Percentiles rank a stretch among this genome's conserved stretches.
These are phyloP conservation scores for Nymphalis urticae DNA, from an alignment of 2,888 invertebrate genomes.

Conservation along the genomic window DNA sequence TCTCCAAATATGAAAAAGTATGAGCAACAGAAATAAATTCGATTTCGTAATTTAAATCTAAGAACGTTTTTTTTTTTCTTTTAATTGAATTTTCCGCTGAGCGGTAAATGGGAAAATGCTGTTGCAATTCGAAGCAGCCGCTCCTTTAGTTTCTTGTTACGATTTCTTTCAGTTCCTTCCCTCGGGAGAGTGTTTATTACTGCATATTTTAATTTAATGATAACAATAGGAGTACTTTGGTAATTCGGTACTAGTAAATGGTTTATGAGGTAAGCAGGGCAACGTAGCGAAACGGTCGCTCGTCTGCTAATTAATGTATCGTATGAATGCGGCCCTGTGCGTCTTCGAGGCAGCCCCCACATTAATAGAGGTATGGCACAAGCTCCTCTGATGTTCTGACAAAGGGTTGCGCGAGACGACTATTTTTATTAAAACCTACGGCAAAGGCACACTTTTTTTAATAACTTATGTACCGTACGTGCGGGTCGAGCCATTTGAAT, in stretches of 20 bases:
- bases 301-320: slow-evolving; percentile 48
- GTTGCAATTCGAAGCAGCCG: slow-evolving; percentile 13
- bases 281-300: slow-evolving; percentile 2
- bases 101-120: slow-evolving; percentile 19
- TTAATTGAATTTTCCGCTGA: slow-evolving; percentile 28
- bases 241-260: slow-evolving; percentile 1
- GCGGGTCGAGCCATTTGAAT: slow-evolving; percentile 59
- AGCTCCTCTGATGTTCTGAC: slow-evolving; percentile 75
- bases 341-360: slow-evolving; percentile 71
- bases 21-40: slow-evolving; percentile 38
- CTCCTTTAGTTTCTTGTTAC: slow-evolving; percentile 14
- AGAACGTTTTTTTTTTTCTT: slow-evolving; percentile 27
- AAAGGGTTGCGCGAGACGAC: slow-evolving; percentile 77
- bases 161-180: slow-evolving; percentile 8
- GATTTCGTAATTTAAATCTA: slow-evolving; percentile 35
- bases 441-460: slow-evolving; percentile 79
- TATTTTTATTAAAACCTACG: slow-evolving; percentile 81
- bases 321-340: slow-evolving; percentile 60
- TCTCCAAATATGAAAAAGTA: slow-evolving; percentile 40
- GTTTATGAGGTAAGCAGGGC: not conserved
- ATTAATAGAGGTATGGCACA: slow-evolving; percentile 72
- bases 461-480: slow-evolving; percentile 77
- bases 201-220: not conserved
- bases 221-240: not conserved
- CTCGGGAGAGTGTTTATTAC: slow-evolving; percentile 1